Base-by-base conservation (phyloP, 2,113 vertebrate species). In the Pao palembangensis region DNA sequence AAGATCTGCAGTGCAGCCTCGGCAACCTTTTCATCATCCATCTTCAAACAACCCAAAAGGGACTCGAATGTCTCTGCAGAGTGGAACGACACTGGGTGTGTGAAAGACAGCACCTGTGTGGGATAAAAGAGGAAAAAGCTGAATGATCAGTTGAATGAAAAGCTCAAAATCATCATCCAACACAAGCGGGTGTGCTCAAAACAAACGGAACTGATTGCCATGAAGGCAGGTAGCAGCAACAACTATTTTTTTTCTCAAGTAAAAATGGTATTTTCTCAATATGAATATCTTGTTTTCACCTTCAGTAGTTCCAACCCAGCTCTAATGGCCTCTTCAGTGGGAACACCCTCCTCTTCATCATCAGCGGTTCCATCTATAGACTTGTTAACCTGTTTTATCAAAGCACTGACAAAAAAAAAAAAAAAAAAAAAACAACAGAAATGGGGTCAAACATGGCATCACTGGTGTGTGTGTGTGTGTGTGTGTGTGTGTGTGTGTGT, bases 31-130 rank as follows among this genome's bases (percentile, higher is more conserved):
- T 98, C 96, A 60, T 99, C 96, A 31, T 98, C 96, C 96, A 99
- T 98, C 88, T 98, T 99, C 72, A 99, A 82, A 85, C 96, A 99
- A 82, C 94, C 94, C 38, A 99, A 72, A 50, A 99, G 93, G 52
- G 95, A 99, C 73, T 99, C 96, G 50, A 99, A 98, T 2, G 97
- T 98, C 91, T 98, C 97, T 49, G 96, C 96, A 43, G 96, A 99
- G 91, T 98, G 97, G 90, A 99, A 98, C 3, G 96, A 98, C 64
- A 97, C 96, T 2, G 97, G 96, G 76, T 98, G 96, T 1, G 95
- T 98, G 90, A 98, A 98, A 14, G 97, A 99, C 79, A 99, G 90
- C 64, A 99, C 95, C 97, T 98, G 88, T 16, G 75, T 5, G 49
- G 49, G 21, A 52, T 1, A 3, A 10, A 11, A 8, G 28, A 52